Percentiles rank a stretch among this genome's conserved stretches.
Evolutionary conservation across 2,888 invertebrate genomes (phyloP).

Genomic region (Drosophila ezoana): DNA sequence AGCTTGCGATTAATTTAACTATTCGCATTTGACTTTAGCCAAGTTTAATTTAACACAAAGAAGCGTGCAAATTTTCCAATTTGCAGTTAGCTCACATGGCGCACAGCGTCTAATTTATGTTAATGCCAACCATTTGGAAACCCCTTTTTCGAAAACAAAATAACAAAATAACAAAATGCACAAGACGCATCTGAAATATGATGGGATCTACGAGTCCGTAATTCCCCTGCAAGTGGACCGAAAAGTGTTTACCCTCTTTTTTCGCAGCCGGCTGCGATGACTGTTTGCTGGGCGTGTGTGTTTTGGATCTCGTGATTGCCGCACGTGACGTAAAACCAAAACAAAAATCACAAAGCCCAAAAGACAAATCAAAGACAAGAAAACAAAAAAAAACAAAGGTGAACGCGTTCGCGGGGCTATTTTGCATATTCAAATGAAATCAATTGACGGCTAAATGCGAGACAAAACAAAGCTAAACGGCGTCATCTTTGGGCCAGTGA

Average conservation of each 20-base stretch:
- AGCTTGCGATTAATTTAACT: background rate
- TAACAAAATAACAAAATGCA: too few relatives aligned
- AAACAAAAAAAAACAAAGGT: conserved; percentile 30
- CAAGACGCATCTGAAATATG: background rate
- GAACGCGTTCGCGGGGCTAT: conserved; percentile 59
- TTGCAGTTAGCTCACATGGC: conserved; percentile 35
- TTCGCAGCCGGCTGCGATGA: conserved; percentile 24
- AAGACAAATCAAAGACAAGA: conserved; percentile 30
- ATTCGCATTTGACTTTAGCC: background rate
- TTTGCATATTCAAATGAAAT: conserved; percentile 73
- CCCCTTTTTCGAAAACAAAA: background rate
- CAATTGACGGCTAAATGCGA: conserved; percentile 55
- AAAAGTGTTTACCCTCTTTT: background rate
- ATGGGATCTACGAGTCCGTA: conserved; percentile 10
- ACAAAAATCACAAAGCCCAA: conserved; percentile 35
- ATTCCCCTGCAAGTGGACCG: conserved; percentile 48
- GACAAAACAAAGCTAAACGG: conserved; percentile 36
- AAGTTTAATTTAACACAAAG: background rate
- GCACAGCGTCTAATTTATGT: conserved; percentile 6
- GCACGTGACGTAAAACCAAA: conserved; percentile 61
- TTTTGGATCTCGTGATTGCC: conserved; percentile 36
- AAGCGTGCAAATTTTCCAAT: background rate
- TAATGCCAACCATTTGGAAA: conserved; percentile 9
- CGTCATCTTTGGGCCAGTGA: conserved; percentile 58
- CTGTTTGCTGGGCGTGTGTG: conserved; percentile 4